These are phyloP conservation scores for Odontomachus brunneus DNA, from an alignment of 1,140 invertebrate genomes.

Conservation along the genomic window DNA sequence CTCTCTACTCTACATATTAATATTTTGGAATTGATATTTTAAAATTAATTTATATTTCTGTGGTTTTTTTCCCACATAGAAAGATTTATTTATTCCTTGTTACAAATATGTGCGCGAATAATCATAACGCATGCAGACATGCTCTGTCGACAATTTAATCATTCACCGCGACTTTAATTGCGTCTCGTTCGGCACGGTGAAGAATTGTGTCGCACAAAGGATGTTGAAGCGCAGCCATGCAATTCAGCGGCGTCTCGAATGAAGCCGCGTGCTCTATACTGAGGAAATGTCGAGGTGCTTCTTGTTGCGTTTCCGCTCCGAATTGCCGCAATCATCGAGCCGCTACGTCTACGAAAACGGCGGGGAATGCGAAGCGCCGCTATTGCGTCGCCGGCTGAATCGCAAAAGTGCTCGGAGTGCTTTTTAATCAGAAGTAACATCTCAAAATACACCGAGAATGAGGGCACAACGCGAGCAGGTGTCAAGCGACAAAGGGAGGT, in stretches of 20 bases:
- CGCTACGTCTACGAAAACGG: not conserved
- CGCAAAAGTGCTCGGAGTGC: conserved; percentile 45
- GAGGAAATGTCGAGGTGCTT: conserved; percentile 49
- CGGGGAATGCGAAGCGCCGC: conserved; percentile 46
- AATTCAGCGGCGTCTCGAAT: conserved; percentile 11
- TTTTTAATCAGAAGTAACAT: conserved; percentile 34
- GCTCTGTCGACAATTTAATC: conserved; percentile 23
- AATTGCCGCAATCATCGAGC: conserved; percentile 62
- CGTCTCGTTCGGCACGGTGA: not conserved
- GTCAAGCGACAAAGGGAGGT: not conserved
- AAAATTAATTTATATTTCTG: too few relatives aligned
- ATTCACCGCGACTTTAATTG: conserved; percentile 3
- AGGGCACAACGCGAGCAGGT: conserved; percentile 27
- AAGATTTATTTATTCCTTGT: too few relatives aligned
- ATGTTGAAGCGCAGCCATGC: conserved; percentile 4
- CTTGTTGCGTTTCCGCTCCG: conserved; percentile 64
- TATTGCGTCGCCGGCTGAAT: conserved; percentile 19
- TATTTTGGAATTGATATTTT: too few relatives aligned
- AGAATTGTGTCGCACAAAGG: not conserved
- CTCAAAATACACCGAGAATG: not conserved
- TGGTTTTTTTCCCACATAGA: too few relatives aligned
- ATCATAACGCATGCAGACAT: too few relatives aligned
- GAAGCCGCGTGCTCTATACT: conserved; percentile 11
- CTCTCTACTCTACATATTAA: too few relatives aligned
- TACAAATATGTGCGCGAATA: too few relatives aligned